These are phyloP conservation scores for Charadrius vociferus DNA, from an alignment of 2,113 vertebrate genomes.

Conservation along the genomic window DNA sequence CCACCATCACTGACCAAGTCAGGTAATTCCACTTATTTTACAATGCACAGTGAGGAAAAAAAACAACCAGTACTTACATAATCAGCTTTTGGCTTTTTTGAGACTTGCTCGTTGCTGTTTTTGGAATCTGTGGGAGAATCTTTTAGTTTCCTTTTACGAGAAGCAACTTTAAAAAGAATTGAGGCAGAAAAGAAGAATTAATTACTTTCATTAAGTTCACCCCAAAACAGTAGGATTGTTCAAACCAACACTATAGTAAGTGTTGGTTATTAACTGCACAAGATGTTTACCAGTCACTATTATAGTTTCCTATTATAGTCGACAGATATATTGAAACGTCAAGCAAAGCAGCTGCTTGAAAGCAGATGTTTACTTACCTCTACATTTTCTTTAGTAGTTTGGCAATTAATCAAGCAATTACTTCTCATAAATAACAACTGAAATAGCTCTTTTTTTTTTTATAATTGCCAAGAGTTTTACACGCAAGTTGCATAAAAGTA, in stretches of 20 bases:
- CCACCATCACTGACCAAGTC: not conserved
- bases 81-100: slow-evolving; percentile 78
- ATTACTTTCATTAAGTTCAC: not conserved
- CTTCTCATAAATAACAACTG: not conserved
- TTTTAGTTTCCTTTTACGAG: slow-evolving; percentile 79
- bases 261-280: not conserved
- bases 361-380: not conserved
- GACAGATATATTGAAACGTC: not conserved
- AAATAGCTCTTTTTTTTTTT: not conserved
- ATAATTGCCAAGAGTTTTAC: not conserved
- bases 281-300: not conserved
- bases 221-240: not conserved
- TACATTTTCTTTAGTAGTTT: not conserved
- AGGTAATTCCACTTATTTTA: not conserved
- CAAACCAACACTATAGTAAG: not conserved
- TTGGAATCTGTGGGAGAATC: slow-evolving; percentile 61
- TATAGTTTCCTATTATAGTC: not conserved
- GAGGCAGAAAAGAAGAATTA: not conserved
- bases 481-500: not conserved
- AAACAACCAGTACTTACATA: slow-evolving; percentile 71
- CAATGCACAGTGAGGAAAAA: not conserved
- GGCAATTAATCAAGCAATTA: not conserved
- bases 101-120: slow-evolving; percentile 42
- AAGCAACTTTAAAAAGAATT: slow-evolving; percentile 63
- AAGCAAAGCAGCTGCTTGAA: not conserved